These are phyloP conservation scores for Oncorhynchus clarkii DNA, from an alignment of 2,113 vertebrate genomes.

Conservation along the genomic window DNA sequence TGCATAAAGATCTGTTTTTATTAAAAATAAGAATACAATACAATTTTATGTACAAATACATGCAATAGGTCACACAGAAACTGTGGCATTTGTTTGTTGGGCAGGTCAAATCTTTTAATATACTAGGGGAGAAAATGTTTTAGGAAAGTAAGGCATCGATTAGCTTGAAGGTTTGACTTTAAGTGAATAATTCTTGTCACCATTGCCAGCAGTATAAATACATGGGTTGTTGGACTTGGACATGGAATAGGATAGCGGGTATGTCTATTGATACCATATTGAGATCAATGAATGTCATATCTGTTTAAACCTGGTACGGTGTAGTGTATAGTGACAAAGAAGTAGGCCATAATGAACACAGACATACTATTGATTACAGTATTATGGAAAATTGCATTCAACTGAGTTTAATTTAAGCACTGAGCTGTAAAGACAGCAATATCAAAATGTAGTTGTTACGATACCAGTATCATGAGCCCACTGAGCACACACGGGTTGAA, in stretches of 20 bases:
- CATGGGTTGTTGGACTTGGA: background rate
- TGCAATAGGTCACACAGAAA: constrained; percentile 33
- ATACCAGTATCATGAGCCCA: no score
- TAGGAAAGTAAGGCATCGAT: constrained; percentile 61
- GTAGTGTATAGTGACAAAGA: no score
- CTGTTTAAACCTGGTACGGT: no score
- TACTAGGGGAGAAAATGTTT: constrained; percentile 32
- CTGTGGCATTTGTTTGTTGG: constrained; percentile 34
- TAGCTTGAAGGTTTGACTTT: constrained; percentile 33
- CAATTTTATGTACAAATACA: constrained; percentile 26
- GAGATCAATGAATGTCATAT: no score
- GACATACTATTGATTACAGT: no score
- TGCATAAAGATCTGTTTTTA: constrained; percentile 38
- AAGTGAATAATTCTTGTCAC: background rate
- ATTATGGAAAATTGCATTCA: no score
- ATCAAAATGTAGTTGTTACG: no score
- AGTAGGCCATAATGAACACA: no score
- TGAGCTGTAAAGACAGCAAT: no score
- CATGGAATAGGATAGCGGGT: background rate
- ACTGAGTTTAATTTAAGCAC: no score
- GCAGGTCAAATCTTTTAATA: background rate
- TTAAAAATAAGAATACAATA: constrained; percentile 46
- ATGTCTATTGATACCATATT: no score
- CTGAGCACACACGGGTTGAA: no score
- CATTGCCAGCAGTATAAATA: background rate